Percentiles rank a stretch among this genome's conserved stretches.
Evolutionary conservation across 2,888 invertebrate genomes (phyloP).

Genomic region (Eulithis testata): DNA sequence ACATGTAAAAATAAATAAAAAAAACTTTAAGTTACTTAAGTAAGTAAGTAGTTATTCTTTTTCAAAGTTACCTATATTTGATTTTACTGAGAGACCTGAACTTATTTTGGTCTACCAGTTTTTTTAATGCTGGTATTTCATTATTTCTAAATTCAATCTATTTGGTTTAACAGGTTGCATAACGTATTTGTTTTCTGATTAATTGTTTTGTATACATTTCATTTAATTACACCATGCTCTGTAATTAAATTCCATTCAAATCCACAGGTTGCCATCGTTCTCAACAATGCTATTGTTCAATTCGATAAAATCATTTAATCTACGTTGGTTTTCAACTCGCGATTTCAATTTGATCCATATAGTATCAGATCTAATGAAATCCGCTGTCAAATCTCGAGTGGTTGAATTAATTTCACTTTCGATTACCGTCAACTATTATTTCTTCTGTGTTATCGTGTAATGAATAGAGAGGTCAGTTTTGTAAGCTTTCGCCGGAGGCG

Average conservation of each 20-base stretch:
- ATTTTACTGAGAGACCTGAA: slow-evolving; percentile 1
- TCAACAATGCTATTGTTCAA: slow-evolving; percentile 30
- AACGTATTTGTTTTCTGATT: background rate
- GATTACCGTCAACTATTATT: slow-evolving; percentile 51
- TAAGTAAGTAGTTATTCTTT: background rate
- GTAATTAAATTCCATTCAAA: slow-evolving; percentile 24
- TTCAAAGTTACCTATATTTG: too few species aligned
- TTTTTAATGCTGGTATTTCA: too few species aligned
- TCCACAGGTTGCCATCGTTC: slow-evolving; percentile 17
- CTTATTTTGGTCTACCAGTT: background rate
- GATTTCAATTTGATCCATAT: slow-evolving; percentile 35
- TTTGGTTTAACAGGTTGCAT: background rate
- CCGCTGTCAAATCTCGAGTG: slow-evolving; percentile 62
- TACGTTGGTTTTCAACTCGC: slow-evolving; percentile 35
- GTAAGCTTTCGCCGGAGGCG: slow-evolving; percentile 74
- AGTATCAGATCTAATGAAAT: slow-evolving; percentile 55
- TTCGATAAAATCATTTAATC: slow-evolving; percentile 32
- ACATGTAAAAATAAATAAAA: too few species aligned
- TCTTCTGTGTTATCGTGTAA: slow-evolving; percentile 55
- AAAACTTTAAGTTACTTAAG: too few species aligned
- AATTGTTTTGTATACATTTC: slow-evolving; percentile 4
- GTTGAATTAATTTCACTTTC: slow-evolving; percentile 80
- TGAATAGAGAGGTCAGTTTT: slow-evolving; percentile 75
- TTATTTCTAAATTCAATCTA: too few species aligned
- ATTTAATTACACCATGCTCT: slow-evolving; percentile 12